phyloP scores from a whole-genome alignment of 1,140 invertebrate genomes.

The Leptestheria dahalacensis region DNA sequence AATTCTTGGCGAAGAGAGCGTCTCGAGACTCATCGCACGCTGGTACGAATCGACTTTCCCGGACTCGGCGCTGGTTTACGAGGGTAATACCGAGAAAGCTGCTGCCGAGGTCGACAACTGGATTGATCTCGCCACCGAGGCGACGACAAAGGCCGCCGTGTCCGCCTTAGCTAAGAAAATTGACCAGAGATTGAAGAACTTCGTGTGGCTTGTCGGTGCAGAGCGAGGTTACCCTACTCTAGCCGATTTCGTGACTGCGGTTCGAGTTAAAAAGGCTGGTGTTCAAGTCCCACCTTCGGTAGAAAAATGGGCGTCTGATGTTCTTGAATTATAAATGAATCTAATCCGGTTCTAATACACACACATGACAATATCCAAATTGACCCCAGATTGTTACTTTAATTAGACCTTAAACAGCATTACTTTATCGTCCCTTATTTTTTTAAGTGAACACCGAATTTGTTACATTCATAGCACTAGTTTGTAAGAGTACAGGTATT shows the following conservation, averaged over 20 bases:
- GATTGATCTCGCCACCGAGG: slow-evolving; percentile 27
- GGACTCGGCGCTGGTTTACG: slow-evolving; percentile 29
- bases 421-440: too few relatives aligned
- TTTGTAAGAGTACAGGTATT: too few relatives aligned
- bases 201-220: not conserved
- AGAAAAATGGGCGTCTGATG: not conserved
- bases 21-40: slow-evolving; percentile 36
- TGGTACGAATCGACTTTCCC: slow-evolving; percentile 27
- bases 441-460: too few relatives aligned
- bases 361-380: not conserved
- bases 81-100: slow-evolving; percentile 25
- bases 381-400: too few relatives aligned
- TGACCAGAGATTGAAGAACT: not conserved
- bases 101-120: slow-evolving; percentile 34
- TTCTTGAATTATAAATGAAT: not conserved
- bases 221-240: not conserved
- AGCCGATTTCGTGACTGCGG: not conserved
- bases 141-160: not conserved
- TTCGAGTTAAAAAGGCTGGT: not conserved
- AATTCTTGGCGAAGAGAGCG: slow-evolving; percentile 35
- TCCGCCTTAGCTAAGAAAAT: not conserved
- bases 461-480: too few relatives aligned
- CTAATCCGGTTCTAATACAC: too few relatives aligned
- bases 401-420: too few relatives aligned
- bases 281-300: not conserved